Base-by-base conservation (phyloP, 1,140 invertebrate genomes). In the Lucilia sericata region DNA sequence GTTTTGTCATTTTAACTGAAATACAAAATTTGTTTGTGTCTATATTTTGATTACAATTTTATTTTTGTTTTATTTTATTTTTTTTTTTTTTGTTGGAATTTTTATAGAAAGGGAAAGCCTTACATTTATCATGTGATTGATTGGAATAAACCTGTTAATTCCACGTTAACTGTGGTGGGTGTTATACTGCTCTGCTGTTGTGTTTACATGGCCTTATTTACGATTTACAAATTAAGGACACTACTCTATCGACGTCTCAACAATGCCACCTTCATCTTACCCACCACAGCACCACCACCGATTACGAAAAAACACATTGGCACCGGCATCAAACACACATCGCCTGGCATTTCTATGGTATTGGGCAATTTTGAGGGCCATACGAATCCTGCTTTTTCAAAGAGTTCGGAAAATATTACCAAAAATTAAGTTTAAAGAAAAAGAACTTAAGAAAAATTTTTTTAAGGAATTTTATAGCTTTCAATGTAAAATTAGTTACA, bases 51-150 rank as follows among this genome's bases (percentile, higher is more conserved):
- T 36, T 70, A 76, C 51, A n/a, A 30, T 30, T 78, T 60, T 19
- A 4, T 17, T 14, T 75, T n/a, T 34, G 12, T 83, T 21, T 8
- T 51, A 7, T 49, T 1, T 74, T 21, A 17, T 0, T 9, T 74
- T 42, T 78, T 30, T n/a, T 60, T 14, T 65, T 80, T 82, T 78
- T 82, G 78, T 65, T 30, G 0, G 42, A 8, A 14, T 82, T 65
- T 87, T 93, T 92, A 65, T 88, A 94, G 94, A 85, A 87, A 92
- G 10, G 94, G 94, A 0, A 90, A 93, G 13, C 92, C 92, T 0
- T 95, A 92, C 86, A 95, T 96, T 55, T 96, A 96, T 87, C 92
- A 92, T 84, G 91, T 95, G 2, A 88, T 96, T 10, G 93, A 96
- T 87, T 96, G 95, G 95, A 88, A 91, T 30, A 91, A 93, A 60